Base-by-base conservation (phyloP, 2,888 invertebrate species). In the Volucella zonaria region DNA sequence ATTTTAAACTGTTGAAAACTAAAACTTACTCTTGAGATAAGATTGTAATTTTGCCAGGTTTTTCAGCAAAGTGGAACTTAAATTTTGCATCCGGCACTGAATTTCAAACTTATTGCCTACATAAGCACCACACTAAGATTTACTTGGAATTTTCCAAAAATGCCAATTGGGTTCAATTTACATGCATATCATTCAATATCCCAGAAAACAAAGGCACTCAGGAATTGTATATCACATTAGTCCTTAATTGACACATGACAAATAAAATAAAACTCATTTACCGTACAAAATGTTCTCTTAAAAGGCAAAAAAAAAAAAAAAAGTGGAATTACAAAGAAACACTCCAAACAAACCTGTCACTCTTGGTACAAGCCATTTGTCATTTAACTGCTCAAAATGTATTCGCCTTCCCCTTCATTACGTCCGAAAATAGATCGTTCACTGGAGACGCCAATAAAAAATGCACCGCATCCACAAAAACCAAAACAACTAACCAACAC, bases 301-400 rank as follows among this genome's bases (percentile, higher is more conserved):
- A 74, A 62, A 68, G 31, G 2, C 31, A 67, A 40, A 23, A 62
- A 49, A 47, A 59, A 49, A 59, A 49, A n/a, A 14, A 62, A 31
- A 43, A 68, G 3, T 47, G 12, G 14, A 64, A 66, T 15, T 43
- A 43, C 18, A 68, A 64, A 73, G 18, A 51, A 61, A 75, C 68
- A 67, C 75, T 85, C 51, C 56, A 64, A 75, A 58, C 76, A 80
- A 80, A 85, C 85, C 85, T 85, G 85, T 81, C 85, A 85, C 71
- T 81, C 38, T 52, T 81, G 76, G 71, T 81, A 81, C 81, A 73
- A 85, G 85, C 80, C 85, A 85, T 85, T 85, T 85, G 85, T 85
- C 85, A 85, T 77, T 76, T 67, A 80, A 85, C 67, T 52, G 56
- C 80, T 75, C 62, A n/a, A 23, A 43, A 45, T 52, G 64, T 51